These are phyloP conservation scores for Hippocampus zosterae DNA, from an alignment of 2,113 vertebrate genomes.

Conservation along the genomic window DNA sequence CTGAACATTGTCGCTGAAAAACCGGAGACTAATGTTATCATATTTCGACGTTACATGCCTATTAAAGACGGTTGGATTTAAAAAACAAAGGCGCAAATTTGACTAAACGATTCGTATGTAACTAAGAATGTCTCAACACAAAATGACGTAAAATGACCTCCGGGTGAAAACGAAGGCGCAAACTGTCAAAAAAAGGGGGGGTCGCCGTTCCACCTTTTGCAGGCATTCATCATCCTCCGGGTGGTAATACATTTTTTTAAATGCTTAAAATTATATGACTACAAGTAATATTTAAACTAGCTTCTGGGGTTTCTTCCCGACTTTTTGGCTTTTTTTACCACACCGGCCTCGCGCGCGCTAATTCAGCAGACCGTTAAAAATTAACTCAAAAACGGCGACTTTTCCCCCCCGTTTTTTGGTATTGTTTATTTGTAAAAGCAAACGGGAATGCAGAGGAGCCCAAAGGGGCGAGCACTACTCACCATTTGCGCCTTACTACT, in stretches of 20 bases:
- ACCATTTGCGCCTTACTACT: conserved; percentile 76
- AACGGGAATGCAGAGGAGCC: not conserved
- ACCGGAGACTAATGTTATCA: not conserved
- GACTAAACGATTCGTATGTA: not conserved
- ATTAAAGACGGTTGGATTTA: not conserved
- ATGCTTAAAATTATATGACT: not conserved
- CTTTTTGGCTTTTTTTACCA: not conserved
- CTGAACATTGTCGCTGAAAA: not conserved
- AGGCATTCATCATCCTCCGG: not conserved
- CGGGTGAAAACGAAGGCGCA: not conserved
- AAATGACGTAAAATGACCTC: not conserved
- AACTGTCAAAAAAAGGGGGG: not conserved
- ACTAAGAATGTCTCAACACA: not conserved
- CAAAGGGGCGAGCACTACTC: conserved; percentile 44
- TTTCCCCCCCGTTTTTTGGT: not conserved
- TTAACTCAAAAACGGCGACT: not conserved
- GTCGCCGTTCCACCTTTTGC: not conserved
- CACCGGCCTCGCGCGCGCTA: not conserved
- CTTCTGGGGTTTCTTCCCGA: too few relatives aligned
- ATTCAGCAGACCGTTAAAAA: not conserved
- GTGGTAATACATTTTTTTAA: not conserved
- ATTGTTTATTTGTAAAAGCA: not conserved
- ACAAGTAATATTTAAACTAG: not conserved
- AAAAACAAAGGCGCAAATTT: not conserved
- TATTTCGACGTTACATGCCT: not conserved